Evolutionary conservation across 2,888 invertebrate species (phyloP).

Genomic region (Eulithis testata): DNA sequence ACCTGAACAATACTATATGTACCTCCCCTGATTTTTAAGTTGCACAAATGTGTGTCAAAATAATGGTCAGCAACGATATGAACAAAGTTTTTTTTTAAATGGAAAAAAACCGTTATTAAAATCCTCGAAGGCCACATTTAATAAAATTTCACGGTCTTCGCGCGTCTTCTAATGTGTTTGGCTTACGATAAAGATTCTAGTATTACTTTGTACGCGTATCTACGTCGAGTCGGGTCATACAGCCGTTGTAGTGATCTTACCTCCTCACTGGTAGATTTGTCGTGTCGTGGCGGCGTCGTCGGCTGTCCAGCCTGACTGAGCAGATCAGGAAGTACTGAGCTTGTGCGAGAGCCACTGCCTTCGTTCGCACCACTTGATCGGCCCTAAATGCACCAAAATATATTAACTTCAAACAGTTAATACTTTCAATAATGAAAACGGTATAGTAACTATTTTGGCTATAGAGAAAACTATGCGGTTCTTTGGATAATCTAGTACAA

Average conservation of each 20-base stretch:
- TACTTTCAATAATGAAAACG: not conserved
- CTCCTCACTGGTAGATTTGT: constrained; percentile 98
- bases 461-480: constrained; percentile 5
- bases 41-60: too few species aligned
- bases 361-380: constrained; percentile 79
- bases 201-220: constrained; percentile 18
- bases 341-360: constrained; percentile 91
- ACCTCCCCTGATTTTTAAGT: too few species aligned
- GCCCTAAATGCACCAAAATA: constrained; percentile 55
- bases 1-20: too few species aligned
- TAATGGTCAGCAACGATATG: too few species aligned
- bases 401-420: constrained; percentile 31
- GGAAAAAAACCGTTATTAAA: too few species aligned
- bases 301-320: constrained; percentile 94
- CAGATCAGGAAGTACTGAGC: constrained; percentile 97
- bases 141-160: not conserved
- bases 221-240: constrained; percentile 28
- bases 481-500: constrained; percentile 10
- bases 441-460: constrained; percentile 1
- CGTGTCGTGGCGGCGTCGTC: constrained; percentile 94
- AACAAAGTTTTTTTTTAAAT: too few species aligned
- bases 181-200: constrained; percentile 20
- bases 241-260: constrained; percentile 81
- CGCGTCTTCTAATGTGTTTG: constrained; percentile 23
- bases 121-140: too few species aligned